phyloP scores from a whole-genome alignment of 37 sponge, comb jelly and placozoan genomes.

The Lycopodina hypogea region DNA sequence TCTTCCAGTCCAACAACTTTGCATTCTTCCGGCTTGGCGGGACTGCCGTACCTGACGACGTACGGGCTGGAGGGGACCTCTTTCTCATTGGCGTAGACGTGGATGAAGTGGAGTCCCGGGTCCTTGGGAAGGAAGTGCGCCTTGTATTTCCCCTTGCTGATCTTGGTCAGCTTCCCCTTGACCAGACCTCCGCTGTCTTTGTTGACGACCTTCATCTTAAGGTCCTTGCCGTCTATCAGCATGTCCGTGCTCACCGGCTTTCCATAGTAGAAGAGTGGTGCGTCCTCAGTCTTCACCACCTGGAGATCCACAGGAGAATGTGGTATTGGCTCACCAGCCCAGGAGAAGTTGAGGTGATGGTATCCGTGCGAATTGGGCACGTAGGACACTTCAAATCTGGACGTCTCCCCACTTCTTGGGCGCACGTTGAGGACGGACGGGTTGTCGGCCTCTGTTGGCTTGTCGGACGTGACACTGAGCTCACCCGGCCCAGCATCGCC shows the following conservation, averaged over 20 bases:
- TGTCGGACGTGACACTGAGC: constrained; percentile 53
- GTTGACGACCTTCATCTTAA: constrained; percentile 38
- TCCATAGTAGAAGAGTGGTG: constrained; percentile 28
- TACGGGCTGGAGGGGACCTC: constrained; percentile 67
- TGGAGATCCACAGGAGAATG: constrained; percentile 41
- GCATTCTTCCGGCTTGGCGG: constrained; percentile 60
- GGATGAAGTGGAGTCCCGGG: constrained; percentile 51
- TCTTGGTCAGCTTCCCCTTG: constrained; percentile 62
- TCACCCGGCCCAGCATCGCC: constrained; percentile 71
- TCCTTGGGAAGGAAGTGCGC: constrained; percentile 46
- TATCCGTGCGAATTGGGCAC: constrained; percentile 34
- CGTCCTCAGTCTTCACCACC: not conserved
- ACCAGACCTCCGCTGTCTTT: constrained; percentile 6
- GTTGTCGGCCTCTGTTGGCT: constrained; percentile 8
- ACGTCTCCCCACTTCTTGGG: not conserved
- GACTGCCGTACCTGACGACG: constrained; percentile 46
- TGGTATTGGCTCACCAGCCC: constrained; percentile 46
- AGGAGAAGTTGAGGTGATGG: constrained; percentile 47
- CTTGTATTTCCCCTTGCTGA: constrained; percentile 36
- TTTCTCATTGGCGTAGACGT: constrained; percentile 41
- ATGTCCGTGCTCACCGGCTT: constrained; percentile 42
- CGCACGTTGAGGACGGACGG: constrained; percentile 12
- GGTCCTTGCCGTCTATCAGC: constrained; percentile 7
- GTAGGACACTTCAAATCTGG: constrained; percentile 5
- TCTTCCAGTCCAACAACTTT: constrained; percentile 20